Evolutionary conservation across 1,140 invertebrate species (phyloP).

Genomic region (Sinella curviseta): DNA sequence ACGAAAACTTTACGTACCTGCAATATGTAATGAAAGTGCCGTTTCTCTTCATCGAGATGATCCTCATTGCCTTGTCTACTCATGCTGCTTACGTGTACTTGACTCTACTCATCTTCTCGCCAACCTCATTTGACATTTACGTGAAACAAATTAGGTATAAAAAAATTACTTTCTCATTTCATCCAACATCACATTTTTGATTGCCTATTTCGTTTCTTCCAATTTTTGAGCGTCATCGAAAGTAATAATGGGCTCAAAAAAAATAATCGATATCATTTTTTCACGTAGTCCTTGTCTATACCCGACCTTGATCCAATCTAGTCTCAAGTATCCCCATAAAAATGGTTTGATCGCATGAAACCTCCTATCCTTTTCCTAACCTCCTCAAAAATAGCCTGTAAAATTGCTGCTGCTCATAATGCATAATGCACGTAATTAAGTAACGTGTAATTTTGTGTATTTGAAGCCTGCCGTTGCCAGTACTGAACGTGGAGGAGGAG

Average conservation of each 20-base stretch:
- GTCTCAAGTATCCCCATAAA: no score
- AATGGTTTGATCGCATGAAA: no score
- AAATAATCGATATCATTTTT: not conserved
- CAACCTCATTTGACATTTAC: conserved; percentile 7
- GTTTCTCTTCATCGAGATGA: not conserved
- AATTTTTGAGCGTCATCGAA: no score
- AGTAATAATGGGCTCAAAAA: no score
- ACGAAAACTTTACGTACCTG: conserved; percentile 9
- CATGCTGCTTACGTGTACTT: conserved; percentile 13
- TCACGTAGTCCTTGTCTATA: not conserved
- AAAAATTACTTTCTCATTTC: not conserved
- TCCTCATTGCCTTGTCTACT: not conserved
- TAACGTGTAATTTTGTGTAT: not conserved
- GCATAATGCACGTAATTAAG: no score
- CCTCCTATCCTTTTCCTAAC: no score
- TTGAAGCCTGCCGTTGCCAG: not conserved
- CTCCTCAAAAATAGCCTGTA: no score
- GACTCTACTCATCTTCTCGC: not conserved
- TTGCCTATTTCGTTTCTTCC: no score
- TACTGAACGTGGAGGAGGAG: not conserved
- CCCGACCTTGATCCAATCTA: no score
- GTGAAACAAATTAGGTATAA: conserved; percentile 10
- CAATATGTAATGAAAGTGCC: conserved; percentile 9
- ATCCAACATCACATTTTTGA: no score
- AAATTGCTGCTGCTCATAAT: no score